A percentile compares a stretch with the other conserved stretches of the same genome.
Conservation (phyloP, 2,113 vertebrate genomes). For the Prionailurus bengalensis region DNA sequence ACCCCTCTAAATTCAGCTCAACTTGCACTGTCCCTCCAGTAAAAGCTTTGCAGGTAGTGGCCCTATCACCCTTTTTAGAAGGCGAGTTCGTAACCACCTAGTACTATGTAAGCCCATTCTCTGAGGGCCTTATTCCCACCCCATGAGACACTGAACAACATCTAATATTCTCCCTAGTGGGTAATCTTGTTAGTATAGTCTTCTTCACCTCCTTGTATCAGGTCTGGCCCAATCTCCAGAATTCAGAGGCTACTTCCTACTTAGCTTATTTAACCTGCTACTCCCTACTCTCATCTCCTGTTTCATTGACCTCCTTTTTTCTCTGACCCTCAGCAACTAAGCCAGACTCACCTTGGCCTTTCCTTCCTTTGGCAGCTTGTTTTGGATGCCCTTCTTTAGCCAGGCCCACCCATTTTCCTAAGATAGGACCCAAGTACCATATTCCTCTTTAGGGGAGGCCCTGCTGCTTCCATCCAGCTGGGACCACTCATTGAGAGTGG, state of each 20-base stretch:
- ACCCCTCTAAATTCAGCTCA: neutral
- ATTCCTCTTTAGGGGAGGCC: neutral
- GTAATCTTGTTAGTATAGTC: neutral
- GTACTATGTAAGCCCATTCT: neutral
- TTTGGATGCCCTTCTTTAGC: neutral
- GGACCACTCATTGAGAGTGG: neutral
- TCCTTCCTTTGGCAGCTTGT: neutral
- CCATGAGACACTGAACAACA: neutral
- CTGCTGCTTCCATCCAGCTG: neutral
- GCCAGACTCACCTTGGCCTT: neutral
- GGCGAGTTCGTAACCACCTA: neutral
- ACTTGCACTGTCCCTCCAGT: neutral
- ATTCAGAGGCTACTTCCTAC: neutral
- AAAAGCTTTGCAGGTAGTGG: neutral
- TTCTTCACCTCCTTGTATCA: neutral
- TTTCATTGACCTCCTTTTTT: conserved; percentile 3
- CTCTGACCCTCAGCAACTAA: neutral
- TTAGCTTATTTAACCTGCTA: neutral
- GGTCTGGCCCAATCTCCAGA: neutral
- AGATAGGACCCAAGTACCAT: too few relatives aligned
- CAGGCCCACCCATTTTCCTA: neutral
- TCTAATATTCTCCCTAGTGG: neutral
- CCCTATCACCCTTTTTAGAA: neutral
- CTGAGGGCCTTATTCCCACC: neutral
- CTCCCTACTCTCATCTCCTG: neutral